Evolutionary conservation across 2,113 vertebrate genomes (phyloP).

Genomic region (Oncorhynchus kisutch): DNA sequence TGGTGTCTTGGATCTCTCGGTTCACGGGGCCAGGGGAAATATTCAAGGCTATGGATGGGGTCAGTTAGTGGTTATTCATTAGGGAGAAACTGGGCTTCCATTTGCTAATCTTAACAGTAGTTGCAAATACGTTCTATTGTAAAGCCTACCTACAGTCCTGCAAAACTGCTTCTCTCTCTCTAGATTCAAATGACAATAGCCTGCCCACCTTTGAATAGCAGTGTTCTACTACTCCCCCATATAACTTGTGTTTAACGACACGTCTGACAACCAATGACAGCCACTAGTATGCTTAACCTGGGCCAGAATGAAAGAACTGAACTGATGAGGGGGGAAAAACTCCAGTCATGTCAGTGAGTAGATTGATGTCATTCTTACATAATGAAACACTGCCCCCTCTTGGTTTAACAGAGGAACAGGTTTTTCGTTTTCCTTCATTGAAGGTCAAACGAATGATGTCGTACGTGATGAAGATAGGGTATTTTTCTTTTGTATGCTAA

Average conservation of each 20-base stretch:
- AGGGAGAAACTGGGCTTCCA: background rate
- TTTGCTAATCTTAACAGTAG: background rate
- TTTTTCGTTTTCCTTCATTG: background rate
- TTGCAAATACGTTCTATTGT: too few relatives aligned
- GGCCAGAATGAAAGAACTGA: too few relatives aligned
- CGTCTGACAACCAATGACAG: too few relatives aligned
- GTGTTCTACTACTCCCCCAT: too few relatives aligned
- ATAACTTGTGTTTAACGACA: background rate
- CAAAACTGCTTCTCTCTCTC: background rate
- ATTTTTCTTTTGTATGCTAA: background rate
- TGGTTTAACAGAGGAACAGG: slow-evolving; percentile 2
- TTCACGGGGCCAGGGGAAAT: background rate
- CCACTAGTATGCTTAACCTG: too few relatives aligned
- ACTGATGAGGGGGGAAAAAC: too few relatives aligned
- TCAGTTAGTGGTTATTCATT: background rate
- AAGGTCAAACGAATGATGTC: slow-evolving; percentile 11
- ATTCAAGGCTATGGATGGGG: background rate
- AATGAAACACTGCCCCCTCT: slow-evolving; percentile 31
- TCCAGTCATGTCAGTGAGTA: background rate
- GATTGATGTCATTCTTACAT: background rate
- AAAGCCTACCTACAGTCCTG: too few relatives aligned
- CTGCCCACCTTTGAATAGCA: background rate
- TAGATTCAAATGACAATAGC: background rate
- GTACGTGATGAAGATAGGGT: background rate
- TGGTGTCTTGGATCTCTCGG: background rate